These are phyloP conservation scores for Notoglanidium macrostoma DNA, from an alignment of 2,797 vertebrate species.

Conservation along the genomic window DNA sequence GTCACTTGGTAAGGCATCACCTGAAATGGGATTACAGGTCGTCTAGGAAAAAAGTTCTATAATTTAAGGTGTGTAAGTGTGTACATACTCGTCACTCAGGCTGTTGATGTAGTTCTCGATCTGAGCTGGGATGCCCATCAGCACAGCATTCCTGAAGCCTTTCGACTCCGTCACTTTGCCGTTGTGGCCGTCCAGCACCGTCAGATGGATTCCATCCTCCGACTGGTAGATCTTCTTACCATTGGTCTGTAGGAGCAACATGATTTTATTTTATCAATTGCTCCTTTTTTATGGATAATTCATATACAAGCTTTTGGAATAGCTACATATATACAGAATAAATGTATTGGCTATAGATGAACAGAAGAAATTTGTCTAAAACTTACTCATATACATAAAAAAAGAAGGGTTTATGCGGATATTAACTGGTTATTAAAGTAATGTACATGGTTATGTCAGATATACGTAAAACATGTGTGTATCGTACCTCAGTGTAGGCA, in stretches of 20 bases:
- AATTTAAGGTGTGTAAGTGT: background rate
- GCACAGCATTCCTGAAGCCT: constrained; percentile 81
- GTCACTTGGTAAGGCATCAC: background rate
- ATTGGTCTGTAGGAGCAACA: constrained; percentile 77
- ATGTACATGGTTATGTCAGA: background rate
- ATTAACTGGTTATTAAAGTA: background rate
- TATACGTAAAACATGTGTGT: background rate
- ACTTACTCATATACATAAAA: background rate
- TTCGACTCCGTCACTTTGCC: constrained; percentile 80
- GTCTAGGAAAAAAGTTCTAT: background rate
- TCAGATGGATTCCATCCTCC: constrained; percentile 88
- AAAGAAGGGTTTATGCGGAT: background rate
- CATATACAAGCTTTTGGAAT: background rate
- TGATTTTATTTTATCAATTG: background rate
- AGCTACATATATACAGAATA: background rate
- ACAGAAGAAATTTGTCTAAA: background rate
- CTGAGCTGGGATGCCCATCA: constrained; percentile 89
- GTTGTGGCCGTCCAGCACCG: constrained; percentile 80
- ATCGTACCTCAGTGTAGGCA: constrained; percentile 83
- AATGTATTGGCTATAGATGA: background rate
- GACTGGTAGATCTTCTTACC: constrained; percentile 79
- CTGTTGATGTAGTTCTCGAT: constrained; percentile 83
- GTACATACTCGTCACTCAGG: constrained; percentile 83
- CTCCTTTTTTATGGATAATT: background rate
- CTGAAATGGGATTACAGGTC: background rate